A percentile compares a stretch with the other conserved stretches of the same genome.
Evolutionary conservation across 2,113 vertebrate species (phyloP).

Genomic region (Otocyon megalotis): DNA sequence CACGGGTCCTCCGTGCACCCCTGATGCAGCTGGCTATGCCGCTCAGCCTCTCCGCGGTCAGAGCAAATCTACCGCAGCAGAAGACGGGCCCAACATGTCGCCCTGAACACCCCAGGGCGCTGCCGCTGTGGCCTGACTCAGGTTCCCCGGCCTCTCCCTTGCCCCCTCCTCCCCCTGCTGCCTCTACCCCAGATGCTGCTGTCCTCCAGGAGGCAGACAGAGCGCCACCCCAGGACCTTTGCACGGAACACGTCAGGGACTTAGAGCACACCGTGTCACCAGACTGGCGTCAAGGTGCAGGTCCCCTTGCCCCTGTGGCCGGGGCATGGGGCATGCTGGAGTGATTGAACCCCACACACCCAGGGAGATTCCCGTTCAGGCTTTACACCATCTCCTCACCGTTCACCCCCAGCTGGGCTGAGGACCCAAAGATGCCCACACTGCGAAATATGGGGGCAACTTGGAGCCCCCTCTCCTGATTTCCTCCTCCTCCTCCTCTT

Average conservation of each 20-base stretch:
- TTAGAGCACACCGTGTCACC: neutral
- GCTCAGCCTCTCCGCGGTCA: neutral
- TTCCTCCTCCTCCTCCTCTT: accelerated
- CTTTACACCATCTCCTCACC: accelerated
- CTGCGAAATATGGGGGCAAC: neutral
- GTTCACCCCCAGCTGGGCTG: too few relatives aligned
- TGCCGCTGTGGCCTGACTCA: accelerated
- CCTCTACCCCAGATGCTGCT: neutral
- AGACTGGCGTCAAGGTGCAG: neutral
- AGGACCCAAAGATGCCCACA: accelerated
- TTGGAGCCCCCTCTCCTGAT: accelerated
- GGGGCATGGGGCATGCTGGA: neutral
- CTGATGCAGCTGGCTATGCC: accelerated
- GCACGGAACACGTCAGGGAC: neutral
- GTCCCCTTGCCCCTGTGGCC: neutral
- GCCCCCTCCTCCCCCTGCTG: neutral
- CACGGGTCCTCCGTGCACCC: neutral
- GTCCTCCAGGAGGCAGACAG: too few relatives aligned
- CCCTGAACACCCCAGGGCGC: accelerated
- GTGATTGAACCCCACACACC: too few relatives aligned
- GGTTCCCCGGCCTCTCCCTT: neutral
- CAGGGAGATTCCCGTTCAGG: too few relatives aligned
- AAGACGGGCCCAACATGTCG: accelerated
- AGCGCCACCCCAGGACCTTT: neutral
- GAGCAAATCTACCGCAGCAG: accelerated